Evolutionary conservation across 2,113 vertebrate species (phyloP).

Genomic region (Ovis aries): DNA sequence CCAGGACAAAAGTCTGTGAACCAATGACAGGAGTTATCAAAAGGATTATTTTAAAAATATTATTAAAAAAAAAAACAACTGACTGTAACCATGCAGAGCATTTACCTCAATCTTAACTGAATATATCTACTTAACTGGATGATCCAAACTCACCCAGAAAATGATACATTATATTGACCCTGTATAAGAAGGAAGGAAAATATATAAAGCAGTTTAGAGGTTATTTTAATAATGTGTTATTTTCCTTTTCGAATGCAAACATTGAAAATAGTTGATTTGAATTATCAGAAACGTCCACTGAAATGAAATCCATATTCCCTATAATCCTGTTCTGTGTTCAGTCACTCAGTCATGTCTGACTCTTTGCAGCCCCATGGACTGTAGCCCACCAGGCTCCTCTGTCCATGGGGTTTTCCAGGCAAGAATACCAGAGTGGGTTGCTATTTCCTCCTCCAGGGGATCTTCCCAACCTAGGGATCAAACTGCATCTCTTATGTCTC

Average conservation of each 20-base stretch:
- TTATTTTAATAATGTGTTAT: neutral
- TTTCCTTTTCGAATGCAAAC: neutral
- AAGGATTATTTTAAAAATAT: neutral
- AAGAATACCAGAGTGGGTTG: neutral
- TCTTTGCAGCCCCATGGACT: neutral
- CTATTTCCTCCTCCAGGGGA: neutral
- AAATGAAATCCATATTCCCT: neutral
- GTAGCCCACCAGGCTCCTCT: neutral
- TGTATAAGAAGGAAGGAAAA: neutral
- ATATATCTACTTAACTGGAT: neutral
- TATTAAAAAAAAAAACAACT: neutral
- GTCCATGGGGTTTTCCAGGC: neutral
- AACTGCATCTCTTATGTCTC: neutral
- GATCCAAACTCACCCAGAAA: neutral
- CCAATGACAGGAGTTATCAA: neutral
- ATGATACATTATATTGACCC: neutral
- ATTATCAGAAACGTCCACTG: neutral
- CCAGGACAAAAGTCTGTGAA: neutral
- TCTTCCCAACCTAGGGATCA: neutral
- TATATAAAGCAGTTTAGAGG: neutral
- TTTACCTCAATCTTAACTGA: neutral
- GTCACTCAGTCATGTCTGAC: neutral
- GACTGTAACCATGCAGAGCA: neutral
- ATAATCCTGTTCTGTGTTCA: neutral
- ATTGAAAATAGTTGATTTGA: neutral